These are phyloP conservation scores for Laticauda colubrina DNA, from an alignment of 2,113 vertebrate species.

Conservation along the genomic window DNA sequence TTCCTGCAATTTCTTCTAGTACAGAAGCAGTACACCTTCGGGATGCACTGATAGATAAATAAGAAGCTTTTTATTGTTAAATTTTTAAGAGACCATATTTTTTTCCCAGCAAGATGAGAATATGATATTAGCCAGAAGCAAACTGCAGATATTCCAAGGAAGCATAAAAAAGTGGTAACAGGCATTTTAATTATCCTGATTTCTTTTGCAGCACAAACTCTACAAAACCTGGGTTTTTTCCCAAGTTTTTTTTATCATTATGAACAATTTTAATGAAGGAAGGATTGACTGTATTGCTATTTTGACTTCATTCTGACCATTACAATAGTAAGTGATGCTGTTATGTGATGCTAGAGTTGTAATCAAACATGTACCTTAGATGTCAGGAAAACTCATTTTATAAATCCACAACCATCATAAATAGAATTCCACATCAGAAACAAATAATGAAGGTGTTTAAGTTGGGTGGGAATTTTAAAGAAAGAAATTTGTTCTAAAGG, in stretches of 20 bases:
- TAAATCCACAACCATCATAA: not conserved
- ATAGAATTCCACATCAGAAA: not conserved
- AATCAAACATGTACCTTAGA: not conserved
- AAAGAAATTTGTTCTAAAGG: not conserved
- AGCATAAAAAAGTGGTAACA: not conserved
- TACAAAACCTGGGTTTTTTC: not conserved
- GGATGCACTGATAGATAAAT: not conserved
- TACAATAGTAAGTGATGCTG: not conserved
- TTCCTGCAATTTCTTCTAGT: constrained; percentile 31
- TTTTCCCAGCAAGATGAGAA: not conserved
- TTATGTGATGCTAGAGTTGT: not conserved
- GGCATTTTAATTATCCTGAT: not conserved
- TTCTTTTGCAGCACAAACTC: not conserved
- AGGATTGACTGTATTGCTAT: not conserved
- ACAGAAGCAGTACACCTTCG: not conserved
- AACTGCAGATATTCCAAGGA: not conserved
- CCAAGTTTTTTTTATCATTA: not conserved
- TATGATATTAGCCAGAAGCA: not conserved
- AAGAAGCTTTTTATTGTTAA: not conserved
- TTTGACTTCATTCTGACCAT: not conserved
- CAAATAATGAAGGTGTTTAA: not conserved
- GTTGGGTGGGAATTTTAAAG: not conserved
- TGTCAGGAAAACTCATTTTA: not conserved
- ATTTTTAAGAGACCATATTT: not conserved
- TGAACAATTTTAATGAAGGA: not conserved